Base-by-base conservation (phyloP, 2,888 invertebrate species). In the Caenorhabditis afra region DNA sequence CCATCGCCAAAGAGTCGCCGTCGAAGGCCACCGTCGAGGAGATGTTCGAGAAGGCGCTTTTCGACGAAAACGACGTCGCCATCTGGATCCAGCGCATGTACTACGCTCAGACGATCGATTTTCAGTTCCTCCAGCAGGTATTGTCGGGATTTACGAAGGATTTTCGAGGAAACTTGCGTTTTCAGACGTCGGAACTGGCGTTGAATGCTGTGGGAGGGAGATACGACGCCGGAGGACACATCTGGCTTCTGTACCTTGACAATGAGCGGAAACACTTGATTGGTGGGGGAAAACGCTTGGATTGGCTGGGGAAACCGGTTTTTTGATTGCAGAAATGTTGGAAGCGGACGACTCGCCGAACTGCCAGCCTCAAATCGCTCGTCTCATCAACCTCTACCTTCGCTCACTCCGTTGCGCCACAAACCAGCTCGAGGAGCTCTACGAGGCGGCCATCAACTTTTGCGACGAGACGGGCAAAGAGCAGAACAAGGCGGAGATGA, bases 11-110 rank as follows among this genome's bases (percentile, higher is more conserved):
- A 52, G 18, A 41, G 41, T 11, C 41, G 41, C 41, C 41, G 5
- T 37, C 45, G 11, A 29, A 49, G 1, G 74, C 67, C 16, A 62
- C 62, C 5, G 53, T 82, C n/a, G 68, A 79, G 20, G 35, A 71
- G 23, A 37, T 77, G 49, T 82, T 82, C 49, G 39, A 74, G 1
- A 47, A 20, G 44, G 77, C 82, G 14, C 16, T 80, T 16, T 55
- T 53, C 20, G 82, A 82, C 39, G 44, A 39, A 14, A 79, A 80
- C 22, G 52, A 58, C 23, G 57, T 65, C 11, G 44, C 44, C 4
- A 62, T 82, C 16, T 82, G 82, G 82, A 35, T 67, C 11, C 77
- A 82, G 47, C 55, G 67, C 3, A 62, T 65, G 7, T 71, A 55
- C 55, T 70, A 49, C 23, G 61, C 58, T 4, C 20, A 37, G 2